These are phyloP conservation scores for Threskiornis aethiopicus DNA, from an alignment of 2,797 vertebrate genomes.

Conservation along the genomic window DNA sequence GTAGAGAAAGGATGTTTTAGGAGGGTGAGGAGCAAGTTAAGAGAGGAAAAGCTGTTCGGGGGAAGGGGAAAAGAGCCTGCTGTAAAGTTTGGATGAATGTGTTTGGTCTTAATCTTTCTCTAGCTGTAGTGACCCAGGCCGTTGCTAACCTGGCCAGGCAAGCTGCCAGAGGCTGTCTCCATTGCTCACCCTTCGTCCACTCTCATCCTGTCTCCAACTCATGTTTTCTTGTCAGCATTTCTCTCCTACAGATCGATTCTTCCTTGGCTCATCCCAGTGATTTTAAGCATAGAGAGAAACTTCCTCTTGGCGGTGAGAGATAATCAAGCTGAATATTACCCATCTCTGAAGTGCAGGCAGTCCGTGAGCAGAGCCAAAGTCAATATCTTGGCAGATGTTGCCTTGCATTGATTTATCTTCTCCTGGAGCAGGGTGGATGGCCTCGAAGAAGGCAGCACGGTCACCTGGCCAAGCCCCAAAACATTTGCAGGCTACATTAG, in stretches of 20 bases:
- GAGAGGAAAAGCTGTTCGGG: background rate
- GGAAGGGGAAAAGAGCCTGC: background rate
- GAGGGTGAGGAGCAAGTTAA: background rate
- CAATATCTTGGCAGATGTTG: constrained; percentile 81
- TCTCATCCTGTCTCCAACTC: constrained; percentile 58
- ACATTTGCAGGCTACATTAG: constrained; percentile 31
- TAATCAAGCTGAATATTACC: constrained; percentile 83
- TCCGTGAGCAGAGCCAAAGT: constrained; percentile 73
- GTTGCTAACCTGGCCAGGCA: constrained; percentile 22
- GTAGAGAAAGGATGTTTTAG: background rate
- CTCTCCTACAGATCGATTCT: constrained; percentile 65
- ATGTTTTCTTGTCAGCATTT: constrained; percentile 76
- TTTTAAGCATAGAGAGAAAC: constrained; percentile 75
- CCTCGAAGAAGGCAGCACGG: constrained; percentile 36
- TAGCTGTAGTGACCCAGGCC: background rate
- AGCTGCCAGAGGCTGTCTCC: constrained; percentile 49
- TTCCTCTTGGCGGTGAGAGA: constrained; percentile 73
- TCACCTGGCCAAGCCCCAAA: constrained; percentile 52
- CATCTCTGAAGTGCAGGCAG: constrained; percentile 75
- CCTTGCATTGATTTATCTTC: constrained; percentile 78
- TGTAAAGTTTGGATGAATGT: background rate
- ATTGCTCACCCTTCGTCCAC: constrained; percentile 38
- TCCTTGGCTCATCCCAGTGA: constrained; percentile 66
- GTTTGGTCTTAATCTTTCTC: constrained; percentile 1
- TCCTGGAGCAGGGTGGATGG: constrained; percentile 58